Evolutionary conservation across 2,888 invertebrate genomes (phyloP).

Genomic region (Carabus problematicus): DNA sequence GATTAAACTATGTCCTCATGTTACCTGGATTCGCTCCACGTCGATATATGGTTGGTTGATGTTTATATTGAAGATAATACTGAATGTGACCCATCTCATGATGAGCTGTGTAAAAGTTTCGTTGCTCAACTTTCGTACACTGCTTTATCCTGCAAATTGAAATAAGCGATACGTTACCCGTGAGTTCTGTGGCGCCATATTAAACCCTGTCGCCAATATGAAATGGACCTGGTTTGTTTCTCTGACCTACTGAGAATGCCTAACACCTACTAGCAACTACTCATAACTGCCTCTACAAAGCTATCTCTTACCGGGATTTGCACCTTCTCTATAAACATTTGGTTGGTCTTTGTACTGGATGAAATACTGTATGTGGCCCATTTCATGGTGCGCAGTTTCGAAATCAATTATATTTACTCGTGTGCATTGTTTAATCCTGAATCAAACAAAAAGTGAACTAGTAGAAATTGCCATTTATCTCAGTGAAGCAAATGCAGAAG

Average conservation of each 20-base stretch:
- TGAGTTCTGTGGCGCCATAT: no score
- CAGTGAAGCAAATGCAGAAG: no score
- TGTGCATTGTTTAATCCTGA: constrained; percentile 69
- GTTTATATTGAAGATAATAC: constrained; percentile 68
- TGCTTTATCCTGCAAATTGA: constrained; percentile 64
- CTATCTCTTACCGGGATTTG: constrained; percentile 57
- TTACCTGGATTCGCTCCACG: constrained; percentile 61
- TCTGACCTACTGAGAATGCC: no score
- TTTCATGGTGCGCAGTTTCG: constrained; percentile 76
- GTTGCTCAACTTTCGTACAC: constrained; percentile 65
- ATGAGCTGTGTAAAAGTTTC: constrained; percentile 71
- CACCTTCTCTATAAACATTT: constrained; percentile 60
- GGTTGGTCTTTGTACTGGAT: constrained; percentile 65
- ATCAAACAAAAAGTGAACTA: no score
- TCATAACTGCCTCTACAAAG: not conserved
- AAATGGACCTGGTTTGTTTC: no score
- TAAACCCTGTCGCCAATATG: no score
- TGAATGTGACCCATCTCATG: constrained; percentile 78
- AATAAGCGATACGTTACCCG: not conserved
- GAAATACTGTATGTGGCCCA: constrained; percentile 72
- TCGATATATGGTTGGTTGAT: constrained; percentile 61
- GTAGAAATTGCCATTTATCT: no score
- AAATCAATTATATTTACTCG: constrained; percentile 65
- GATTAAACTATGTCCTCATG: not conserved
- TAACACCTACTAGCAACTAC: no score